Evolutionary conservation across 1,140 invertebrate species (phyloP).

Genomic region (Habropoda laboriosa): DNA sequence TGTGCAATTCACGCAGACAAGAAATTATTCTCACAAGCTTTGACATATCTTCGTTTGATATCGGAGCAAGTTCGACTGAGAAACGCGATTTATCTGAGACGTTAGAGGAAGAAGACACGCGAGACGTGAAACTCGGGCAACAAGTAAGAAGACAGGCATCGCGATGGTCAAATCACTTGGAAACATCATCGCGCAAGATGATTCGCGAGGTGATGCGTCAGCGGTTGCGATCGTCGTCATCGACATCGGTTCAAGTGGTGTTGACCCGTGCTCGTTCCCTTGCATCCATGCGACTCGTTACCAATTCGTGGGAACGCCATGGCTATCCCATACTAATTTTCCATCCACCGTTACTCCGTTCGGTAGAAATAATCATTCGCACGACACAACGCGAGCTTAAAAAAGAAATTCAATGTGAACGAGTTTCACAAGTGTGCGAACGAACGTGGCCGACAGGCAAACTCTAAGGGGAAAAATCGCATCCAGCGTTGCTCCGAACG

Average conservation of each 20-base stretch:
- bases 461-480: not conserved
- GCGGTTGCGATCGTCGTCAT: slow-evolving; percentile 66
- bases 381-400: not conserved
- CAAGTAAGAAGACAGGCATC: slow-evolving; percentile 6
- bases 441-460: not conserved
- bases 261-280: slow-evolving; percentile 70
- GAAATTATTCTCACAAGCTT: too few species aligned
- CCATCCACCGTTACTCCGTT: not conserved
- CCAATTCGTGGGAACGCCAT: slow-evolving; percentile 64
- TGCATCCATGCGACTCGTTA: slow-evolving; percentile 63
- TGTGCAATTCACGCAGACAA: too few species aligned
- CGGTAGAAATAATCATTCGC: not conserved
- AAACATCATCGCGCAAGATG: slow-evolving; percentile 64
- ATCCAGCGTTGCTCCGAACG: not conserved
- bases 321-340: slow-evolving; percentile 47
- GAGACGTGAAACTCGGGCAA: not conserved
- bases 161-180: slow-evolving; percentile 51
- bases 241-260: slow-evolving; percentile 75
- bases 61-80: too few species aligned
- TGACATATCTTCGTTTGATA: too few species aligned
- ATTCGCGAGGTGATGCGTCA: slow-evolving; percentile 73
- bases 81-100: too few species aligned
- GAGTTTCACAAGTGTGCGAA: not conserved
- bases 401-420: slow-evolving; percentile 4
- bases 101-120: not conserved